Evolutionary conservation across 1,140 invertebrate genomes (phyloP).

Genomic region (Drosophila sp.): DNA sequence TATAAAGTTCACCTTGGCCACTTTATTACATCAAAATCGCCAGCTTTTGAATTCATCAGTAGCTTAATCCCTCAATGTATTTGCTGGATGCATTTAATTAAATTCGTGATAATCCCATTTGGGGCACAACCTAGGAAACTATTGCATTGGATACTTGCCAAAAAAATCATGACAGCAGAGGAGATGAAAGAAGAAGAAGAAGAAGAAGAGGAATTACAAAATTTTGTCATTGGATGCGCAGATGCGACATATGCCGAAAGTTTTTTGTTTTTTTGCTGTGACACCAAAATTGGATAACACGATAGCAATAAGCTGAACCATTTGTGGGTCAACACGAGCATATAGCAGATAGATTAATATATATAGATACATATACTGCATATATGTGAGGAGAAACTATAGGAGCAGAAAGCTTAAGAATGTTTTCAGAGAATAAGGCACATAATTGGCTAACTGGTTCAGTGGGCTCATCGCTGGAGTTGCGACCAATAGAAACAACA

Average conservation of each 20-base stretch:
- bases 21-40: too few species aligned
- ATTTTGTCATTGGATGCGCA: conserved; percentile 45
- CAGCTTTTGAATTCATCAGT: not conserved
- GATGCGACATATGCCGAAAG: conserved; percentile 33
- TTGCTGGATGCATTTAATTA: conserved; percentile 33
- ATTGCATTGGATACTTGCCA: conserved; percentile 39
- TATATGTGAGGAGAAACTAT: not conserved
- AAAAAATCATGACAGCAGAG: conserved; percentile 19
- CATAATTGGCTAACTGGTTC: conserved; percentile 53
- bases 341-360: conserved; percentile 14
- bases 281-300: conserved; percentile 46
- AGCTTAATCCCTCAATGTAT: conserved; percentile 27
- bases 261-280: conserved; percentile 53
- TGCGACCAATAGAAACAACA: conserved; percentile 16
- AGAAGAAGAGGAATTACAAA: conserved; percentile 24
- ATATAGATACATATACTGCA: not conserved
- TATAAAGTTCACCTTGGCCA: too few species aligned
- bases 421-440: conserved; percentile 17
- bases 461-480: conserved; percentile 18
- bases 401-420: not conserved
- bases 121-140: conserved; percentile 5
- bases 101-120: conserved; percentile 33
- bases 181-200: too few species aligned
- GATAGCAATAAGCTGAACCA: conserved; percentile 49
- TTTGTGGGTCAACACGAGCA: conserved; percentile 50